These are phyloP conservation scores for Tetragonula carbonaria DNA, from an alignment of 2,888 invertebrate species.

Conservation along the genomic window DNA sequence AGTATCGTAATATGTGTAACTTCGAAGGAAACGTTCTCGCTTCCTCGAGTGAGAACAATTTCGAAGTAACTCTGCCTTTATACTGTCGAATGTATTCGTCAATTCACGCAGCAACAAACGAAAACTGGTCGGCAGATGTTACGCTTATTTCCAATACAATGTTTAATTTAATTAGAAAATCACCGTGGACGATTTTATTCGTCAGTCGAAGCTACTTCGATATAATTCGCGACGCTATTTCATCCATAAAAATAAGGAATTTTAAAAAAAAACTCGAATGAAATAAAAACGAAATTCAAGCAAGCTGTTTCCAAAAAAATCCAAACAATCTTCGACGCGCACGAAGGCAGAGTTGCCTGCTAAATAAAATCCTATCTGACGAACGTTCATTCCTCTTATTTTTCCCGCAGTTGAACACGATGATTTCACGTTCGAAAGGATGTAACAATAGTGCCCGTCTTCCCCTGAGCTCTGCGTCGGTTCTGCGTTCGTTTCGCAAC, in stretches of 20 bases:
- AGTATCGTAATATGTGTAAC: background rate
- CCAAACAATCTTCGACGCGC: background rate
- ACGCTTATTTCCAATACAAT: too few species aligned
- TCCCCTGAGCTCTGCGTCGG: background rate
- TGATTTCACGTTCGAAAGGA: background rate
- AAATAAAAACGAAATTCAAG: too few species aligned
- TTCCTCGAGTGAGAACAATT: too few species aligned
- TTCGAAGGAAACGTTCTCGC: background rate
- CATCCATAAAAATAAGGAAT: too few species aligned
- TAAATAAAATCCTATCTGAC: background rate
- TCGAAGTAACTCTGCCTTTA: background rate
- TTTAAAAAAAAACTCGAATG: too few species aligned
- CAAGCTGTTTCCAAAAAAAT: background rate
- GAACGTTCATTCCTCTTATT: background rate
- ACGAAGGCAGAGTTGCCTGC: background rate
- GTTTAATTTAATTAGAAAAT: too few species aligned
- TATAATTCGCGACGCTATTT: too few species aligned
- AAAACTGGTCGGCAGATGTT: too few species aligned
- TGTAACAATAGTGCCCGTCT: background rate
- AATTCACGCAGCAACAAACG: too few species aligned
- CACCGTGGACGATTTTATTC: too few species aligned
- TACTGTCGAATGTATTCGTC: too few species aligned
- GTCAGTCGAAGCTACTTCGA: too few species aligned
- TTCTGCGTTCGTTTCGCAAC: constrained; percentile 39
- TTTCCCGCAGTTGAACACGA: background rate